Conservation (phyloP, 2,113 vertebrate genomes). For the Sorex fumeus region DNA sequence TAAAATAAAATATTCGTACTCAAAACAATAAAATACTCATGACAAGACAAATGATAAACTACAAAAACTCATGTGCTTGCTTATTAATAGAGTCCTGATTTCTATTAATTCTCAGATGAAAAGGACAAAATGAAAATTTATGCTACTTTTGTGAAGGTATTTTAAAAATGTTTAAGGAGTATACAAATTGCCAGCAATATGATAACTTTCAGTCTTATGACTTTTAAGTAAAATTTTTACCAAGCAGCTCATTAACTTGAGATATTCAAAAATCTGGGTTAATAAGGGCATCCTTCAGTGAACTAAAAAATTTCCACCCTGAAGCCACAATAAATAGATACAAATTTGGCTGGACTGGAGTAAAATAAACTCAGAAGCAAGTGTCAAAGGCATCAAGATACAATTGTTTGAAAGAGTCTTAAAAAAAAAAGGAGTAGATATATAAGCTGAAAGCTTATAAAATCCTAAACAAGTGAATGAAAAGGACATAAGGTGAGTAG, state of each 20-base stretch:
- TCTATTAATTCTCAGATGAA: neutral
- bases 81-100: neutral
- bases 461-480: slow-evolving; percentile 2
- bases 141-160: slow-evolving; percentile 1
- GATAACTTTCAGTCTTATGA: slow-evolving; percentile 8
- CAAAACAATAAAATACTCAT: neutral
- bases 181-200: slow-evolving; percentile 54
- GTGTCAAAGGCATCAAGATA: neutral
- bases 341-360: neutral
- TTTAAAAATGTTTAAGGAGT: slow-evolving; percentile 4
- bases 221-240: slow-evolving; percentile 25
- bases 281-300: slow-evolving; percentile 40
- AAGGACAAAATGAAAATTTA: slow-evolving; percentile 38
- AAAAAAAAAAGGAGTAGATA: neutral
- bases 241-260: slow-evolving; percentile 47
- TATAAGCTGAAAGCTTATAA: neutral
- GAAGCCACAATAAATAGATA: neutral
- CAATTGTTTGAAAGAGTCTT: neutral
- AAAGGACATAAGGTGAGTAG: neutral
- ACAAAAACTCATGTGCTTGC: neutral
- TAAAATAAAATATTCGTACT: neutral
- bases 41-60: neutral
- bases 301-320: neutral
- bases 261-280: slow-evolving; percentile 38
- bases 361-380: slow-evolving; percentile 7